phyloP scores from a whole-genome alignment of 2,113 vertebrate species.

The Mugil cephalus region DNA sequence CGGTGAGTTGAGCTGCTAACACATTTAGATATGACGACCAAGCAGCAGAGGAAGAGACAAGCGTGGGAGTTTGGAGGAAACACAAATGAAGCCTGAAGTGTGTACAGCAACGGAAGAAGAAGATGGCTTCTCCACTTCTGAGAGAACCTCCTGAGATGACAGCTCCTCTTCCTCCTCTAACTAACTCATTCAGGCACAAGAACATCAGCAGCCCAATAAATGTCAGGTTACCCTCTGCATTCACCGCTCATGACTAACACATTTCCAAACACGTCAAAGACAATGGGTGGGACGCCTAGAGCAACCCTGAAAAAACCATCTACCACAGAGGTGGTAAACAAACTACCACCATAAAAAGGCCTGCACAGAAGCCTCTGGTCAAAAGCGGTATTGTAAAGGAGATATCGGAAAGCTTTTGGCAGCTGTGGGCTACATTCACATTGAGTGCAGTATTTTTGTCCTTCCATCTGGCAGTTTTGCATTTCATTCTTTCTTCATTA shows the following conservation, averaged over 20 bases:
- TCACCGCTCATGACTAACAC: not conserved
- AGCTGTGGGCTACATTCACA: not conserved
- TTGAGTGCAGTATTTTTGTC: not conserved
- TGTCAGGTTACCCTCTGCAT: slow-evolving; percentile 40
- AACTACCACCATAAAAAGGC: not conserved
- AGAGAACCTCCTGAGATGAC: slow-evolving; percentile 33
- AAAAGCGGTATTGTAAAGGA: no score
- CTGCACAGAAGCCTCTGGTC: slow-evolving; percentile 11
- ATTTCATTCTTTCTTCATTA: not conserved
- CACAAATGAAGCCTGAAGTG: slow-evolving; percentile 64
- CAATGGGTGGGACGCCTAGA: not conserved
- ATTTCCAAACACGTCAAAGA: slow-evolving; percentile 34
- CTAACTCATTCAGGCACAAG: slow-evolving; percentile 37
- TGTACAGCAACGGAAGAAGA: slow-evolving; percentile 29
- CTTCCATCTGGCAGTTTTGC: not conserved
- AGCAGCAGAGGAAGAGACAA: slow-evolving; percentile 29
- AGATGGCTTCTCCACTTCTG: slow-evolving; percentile 27
- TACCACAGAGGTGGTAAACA: not conserved
- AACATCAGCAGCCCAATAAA: slow-evolving; percentile 44
- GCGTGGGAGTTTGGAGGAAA: slow-evolving; percentile 48
- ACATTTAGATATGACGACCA: slow-evolving; percentile 15
- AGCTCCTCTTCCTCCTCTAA: slow-evolving; percentile 25
- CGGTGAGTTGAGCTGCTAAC: slow-evolving; percentile 28
- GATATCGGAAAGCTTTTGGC: not conserved
- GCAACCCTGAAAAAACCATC: slow-evolving; percentile 17